These are phyloP conservation scores for Hyposoter dolosus DNA, from an alignment of 2,888 invertebrate genomes.

Conservation along the genomic window DNA sequence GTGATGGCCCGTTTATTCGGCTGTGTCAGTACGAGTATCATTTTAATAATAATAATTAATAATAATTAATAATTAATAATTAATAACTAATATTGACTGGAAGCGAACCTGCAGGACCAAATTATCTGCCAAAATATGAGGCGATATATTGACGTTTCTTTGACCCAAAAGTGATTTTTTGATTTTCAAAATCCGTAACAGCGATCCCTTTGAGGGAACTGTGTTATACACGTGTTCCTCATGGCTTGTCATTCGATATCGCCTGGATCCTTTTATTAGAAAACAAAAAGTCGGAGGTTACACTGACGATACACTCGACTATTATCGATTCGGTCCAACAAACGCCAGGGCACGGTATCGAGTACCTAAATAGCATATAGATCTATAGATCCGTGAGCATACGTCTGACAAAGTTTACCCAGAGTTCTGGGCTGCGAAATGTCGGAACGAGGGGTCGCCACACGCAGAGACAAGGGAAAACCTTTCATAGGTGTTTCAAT, in stretches of 20 bases:
- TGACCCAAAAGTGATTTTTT: not conserved
- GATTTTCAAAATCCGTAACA: not conserved
- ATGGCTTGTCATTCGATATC: conserved; percentile 8
- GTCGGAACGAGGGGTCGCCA: not conserved
- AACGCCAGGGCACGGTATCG: not conserved
- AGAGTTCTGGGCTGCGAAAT: conserved; percentile 4
- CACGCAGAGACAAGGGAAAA: not conserved
- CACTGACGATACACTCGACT: not conserved
- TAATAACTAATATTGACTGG: too few relatives aligned
- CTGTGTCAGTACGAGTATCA: not conserved
- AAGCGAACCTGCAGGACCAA: too few relatives aligned
- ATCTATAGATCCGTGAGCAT: conserved; percentile 1
- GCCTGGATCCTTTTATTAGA: not conserved
- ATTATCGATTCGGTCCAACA: conserved; percentile 12
- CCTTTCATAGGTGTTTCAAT: conserved; percentile 5
- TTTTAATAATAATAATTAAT: not conserved
- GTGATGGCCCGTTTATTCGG: not conserved
- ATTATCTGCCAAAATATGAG: too few relatives aligned
- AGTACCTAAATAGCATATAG: conserved; percentile 11
- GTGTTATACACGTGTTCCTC: not conserved
- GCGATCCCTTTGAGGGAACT: too few relatives aligned
- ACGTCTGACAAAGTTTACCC: conserved; percentile 24
- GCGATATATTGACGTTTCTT: not conserved
- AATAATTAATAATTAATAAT: too few relatives aligned
- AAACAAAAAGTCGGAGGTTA: conserved; percentile 15